phyloP scores from a whole-genome alignment of 2,888 invertebrate species.

The Tanypteryx hageni region DNA sequence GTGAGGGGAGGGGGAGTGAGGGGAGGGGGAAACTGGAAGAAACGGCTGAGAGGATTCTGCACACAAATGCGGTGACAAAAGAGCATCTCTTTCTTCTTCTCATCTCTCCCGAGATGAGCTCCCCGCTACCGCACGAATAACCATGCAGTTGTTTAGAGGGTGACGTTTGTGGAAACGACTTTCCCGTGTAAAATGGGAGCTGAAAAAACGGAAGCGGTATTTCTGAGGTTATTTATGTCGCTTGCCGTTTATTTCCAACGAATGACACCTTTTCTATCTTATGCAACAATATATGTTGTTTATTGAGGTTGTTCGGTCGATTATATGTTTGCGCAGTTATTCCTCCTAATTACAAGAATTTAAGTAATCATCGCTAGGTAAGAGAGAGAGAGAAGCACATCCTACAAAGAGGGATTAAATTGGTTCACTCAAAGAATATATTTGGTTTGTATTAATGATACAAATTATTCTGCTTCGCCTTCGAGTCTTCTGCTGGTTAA shows the following conservation, averaged over 20 bases:
- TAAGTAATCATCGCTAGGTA: too few species aligned
- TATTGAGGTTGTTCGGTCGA: too few species aligned
- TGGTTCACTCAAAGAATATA: too few species aligned
- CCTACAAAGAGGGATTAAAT: too few species aligned
- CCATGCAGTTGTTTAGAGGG: constrained; percentile 46
- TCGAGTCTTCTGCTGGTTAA: too few species aligned
- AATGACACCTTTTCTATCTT: neutral
- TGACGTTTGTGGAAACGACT: constrained; percentile 38
- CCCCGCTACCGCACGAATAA: constrained; percentile 36
- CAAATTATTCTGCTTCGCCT: too few species aligned
- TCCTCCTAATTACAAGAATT: too few species aligned
- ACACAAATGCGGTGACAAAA: constrained; percentile 58
- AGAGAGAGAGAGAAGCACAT: too few species aligned
- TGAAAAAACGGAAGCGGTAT: constrained; percentile 28
- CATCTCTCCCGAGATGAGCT: constrained; percentile 3
- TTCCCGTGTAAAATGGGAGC: constrained; percentile 31
- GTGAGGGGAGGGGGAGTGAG: neutral
- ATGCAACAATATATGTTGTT: too few species aligned
- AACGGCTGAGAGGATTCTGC: constrained; percentile 47
- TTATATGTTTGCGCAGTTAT: too few species aligned
- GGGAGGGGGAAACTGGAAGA: constrained; percentile 40
- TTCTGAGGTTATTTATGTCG: neutral
- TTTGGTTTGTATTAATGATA: too few species aligned
- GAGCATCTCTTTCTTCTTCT: constrained; percentile 51
- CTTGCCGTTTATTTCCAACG: neutral